Conservation (phyloP, 2,888 invertebrate genomes). For the Amorpha juglandis region DNA sequence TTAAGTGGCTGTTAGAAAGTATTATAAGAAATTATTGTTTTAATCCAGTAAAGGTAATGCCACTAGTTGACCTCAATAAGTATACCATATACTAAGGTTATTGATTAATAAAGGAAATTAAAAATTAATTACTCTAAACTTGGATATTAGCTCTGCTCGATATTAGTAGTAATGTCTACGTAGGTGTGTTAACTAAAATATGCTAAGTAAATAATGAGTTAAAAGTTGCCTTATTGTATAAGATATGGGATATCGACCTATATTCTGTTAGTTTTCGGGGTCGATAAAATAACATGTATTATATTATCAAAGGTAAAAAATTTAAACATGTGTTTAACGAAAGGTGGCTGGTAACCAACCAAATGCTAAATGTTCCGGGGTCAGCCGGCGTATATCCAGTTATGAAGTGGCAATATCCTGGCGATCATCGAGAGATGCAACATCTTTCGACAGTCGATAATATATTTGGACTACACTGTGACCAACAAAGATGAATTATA, state of each 20-base stretch:
- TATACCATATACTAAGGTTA: not conserved
- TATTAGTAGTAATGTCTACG: not conserved
- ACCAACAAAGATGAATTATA: too few species aligned
- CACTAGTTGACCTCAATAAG: not conserved
- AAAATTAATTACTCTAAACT: not conserved
- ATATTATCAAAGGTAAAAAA: too few species aligned
- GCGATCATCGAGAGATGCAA: too few species aligned
- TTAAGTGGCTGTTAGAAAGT: not conserved
- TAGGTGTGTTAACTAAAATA: not conserved
- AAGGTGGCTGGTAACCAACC: too few species aligned
- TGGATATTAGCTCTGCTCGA: not conserved
- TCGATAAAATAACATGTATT: too few species aligned
- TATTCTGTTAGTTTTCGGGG: not conserved
- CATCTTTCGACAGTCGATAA: too few species aligned
- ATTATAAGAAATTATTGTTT: not conserved
- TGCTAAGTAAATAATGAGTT: not conserved
- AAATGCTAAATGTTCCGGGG: too few species aligned
- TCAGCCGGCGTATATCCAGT: too few species aligned
- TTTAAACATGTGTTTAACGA: too few species aligned
- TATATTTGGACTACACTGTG: too few species aligned
- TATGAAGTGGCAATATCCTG: too few species aligned
- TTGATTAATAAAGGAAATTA: conserved; percentile 1
- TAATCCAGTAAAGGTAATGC: not conserved
- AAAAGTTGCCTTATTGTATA: not conserved
- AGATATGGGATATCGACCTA: not conserved